Conservation (phyloP, 2,113 vertebrate genomes). For the Sylvilagus bachmani region DNA sequence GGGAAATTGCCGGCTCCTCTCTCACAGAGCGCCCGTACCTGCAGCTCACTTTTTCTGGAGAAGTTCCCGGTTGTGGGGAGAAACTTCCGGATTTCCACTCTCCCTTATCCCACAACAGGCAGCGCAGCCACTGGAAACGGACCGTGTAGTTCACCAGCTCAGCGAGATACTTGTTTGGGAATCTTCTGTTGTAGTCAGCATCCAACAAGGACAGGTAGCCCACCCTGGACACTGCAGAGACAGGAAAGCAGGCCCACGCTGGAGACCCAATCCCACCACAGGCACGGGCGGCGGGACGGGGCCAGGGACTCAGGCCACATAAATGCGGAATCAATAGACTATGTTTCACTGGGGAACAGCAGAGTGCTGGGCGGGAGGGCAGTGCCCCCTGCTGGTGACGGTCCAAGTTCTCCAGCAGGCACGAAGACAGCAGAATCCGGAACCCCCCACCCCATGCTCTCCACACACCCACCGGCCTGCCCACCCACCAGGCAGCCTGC, state of each 20-base stretch:
- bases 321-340: not conserved
- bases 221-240: constrained; percentile 70
- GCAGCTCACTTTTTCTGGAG: constrained; percentile 87
- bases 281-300: rapidly evolving
- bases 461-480: no score
- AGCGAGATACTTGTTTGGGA: constrained; percentile 78
- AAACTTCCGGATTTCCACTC: constrained; percentile 86
- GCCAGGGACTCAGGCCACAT: no score
- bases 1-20: not conserved
- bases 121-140: constrained; percentile 84
- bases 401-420: not conserved
- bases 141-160: constrained; percentile 88
- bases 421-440: no score
- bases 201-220: constrained; percentile 89
- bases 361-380: not conserved
- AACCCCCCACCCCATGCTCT: no score
- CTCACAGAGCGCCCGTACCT: constrained; percentile 83
- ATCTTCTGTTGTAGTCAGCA: constrained; percentile 86
- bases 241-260: not conserved
- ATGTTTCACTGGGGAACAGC: not conserved
- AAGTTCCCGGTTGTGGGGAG: constrained; percentile 78
- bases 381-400: not conserved
- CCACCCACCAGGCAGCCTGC: not conserved
- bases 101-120: constrained; percentile 88
- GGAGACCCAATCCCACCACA: rapidly evolving